Base-by-base conservation (phyloP, 2,113 vertebrate genomes). In the Otis tarda region DNA sequence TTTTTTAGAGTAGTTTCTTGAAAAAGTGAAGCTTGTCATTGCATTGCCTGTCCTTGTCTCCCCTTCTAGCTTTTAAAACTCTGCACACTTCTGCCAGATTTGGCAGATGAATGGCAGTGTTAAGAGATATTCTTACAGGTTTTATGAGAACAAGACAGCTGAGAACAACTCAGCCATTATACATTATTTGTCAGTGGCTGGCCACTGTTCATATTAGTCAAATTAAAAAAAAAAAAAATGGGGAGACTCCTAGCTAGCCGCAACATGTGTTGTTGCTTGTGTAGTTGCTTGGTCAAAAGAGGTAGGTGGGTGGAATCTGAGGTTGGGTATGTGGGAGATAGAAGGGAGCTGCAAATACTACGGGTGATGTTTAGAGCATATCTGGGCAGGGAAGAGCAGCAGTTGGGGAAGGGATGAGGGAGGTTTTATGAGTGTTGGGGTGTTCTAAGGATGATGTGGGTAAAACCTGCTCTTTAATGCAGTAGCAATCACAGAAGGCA, bases 111-210 rank as follows among this genome's bases (percentile, higher is more conserved):
- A 33, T 25, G 89, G 83, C 89, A 47, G 91, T 4, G 52, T 77
- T 67, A 33, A 69, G 73, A 89, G 71, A 24, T 12, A 23, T 4
- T 77, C 71, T 45, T 69, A 41, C 68, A 86, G 47, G 59, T 88
- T 90, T 92, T 75, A 47, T 22, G 86, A 81, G 64, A 87, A 67
- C 73, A 82, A 82, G 89, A 71, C 73, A 92, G 94, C 93, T 89
- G 94, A 92, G 96, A 71, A 75, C 39, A 75, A 59, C 95, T 97
- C 94, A 15, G 95, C 86, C 9, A 10, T 90, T 86, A 73, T 23
- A 27, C 12, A 1, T 70, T 59, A 41, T 43, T 94, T 67, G 35
- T 68, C 96, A 97, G 96, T 97, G 96, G 96, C 96, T 95, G 96
- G 96, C 96, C 96, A 97, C 96, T 96, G 96, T 10, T 78, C 16